Conservation (phyloP, 2,113 vertebrate genomes). For the Silurus glanis region DNA sequence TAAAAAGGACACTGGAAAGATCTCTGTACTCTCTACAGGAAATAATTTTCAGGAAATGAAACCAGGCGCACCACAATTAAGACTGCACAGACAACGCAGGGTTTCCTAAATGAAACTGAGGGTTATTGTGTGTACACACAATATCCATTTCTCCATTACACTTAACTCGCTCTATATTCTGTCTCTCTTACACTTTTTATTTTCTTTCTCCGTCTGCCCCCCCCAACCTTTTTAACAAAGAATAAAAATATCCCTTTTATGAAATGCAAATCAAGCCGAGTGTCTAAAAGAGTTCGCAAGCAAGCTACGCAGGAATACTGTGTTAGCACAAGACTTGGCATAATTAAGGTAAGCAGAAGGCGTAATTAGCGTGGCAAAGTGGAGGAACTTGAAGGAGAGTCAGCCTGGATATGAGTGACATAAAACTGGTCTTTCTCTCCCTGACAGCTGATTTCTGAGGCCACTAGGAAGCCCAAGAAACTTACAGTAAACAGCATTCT, state of each 20-base stretch:
- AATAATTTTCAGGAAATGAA: conserved; percentile 41
- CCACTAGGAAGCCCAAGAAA: neutral
- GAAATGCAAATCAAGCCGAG: conserved; percentile 57
- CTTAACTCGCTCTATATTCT: neutral
- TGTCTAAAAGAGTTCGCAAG: conserved; percentile 52
- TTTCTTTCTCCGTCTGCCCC: conserved; percentile 5
- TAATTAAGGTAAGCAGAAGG: conserved; percentile 60
- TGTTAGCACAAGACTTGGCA: conserved; percentile 62
- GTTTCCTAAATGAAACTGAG: conserved; percentile 41
- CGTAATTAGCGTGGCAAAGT: conserved; percentile 61
- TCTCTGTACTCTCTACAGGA: conserved; percentile 27
- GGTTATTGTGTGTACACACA: conserved; percentile 43
- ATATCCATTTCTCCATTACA: conserved; percentile 38
- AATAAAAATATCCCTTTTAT: conserved; percentile 56
- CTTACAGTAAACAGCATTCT: neutral
- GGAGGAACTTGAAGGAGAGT: conserved; percentile 19
- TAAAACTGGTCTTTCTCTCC: neutral
- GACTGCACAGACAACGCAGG: conserved; percentile 44
- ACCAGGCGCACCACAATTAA: conserved; percentile 41
- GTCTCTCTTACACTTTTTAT: neutral
- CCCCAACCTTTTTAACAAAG: conserved; percentile 27
- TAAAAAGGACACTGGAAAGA: conserved; percentile 35
- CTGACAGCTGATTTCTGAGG: conserved; percentile 20
- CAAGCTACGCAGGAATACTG: conserved; percentile 56
- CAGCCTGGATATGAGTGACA: neutral